A percentile compares a stretch with the other conserved stretches of the same genome.
phyloP scores from a whole-genome alignment of 2,113 vertebrate species.

The Morone saxatilis region DNA sequence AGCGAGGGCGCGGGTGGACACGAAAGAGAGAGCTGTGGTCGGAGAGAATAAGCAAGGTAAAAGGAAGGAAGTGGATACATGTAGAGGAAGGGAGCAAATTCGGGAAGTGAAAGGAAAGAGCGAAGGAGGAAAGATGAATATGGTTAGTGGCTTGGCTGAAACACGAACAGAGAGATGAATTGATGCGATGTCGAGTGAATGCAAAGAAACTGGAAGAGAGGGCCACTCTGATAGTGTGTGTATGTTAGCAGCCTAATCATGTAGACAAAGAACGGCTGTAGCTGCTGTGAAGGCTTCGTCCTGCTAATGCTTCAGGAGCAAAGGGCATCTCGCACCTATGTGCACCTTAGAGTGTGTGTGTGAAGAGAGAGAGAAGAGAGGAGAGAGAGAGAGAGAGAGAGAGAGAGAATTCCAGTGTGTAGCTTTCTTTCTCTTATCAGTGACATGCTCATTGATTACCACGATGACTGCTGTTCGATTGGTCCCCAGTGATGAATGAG shows the following conservation, averaged over 20 bases:
- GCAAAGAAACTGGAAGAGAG: slow-evolving; percentile 39
- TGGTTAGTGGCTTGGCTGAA: slow-evolving; percentile 24
- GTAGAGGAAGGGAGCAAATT: not conserved
- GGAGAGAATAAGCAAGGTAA: not conserved
- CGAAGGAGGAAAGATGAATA: slow-evolving; percentile 34
- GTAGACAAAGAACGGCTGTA: slow-evolving; percentile 58
- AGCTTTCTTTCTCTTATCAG: slow-evolving; percentile 64
- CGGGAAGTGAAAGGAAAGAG: slow-evolving; percentile 7
- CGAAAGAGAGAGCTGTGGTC: not conserved
- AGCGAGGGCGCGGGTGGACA: slow-evolving; percentile 20
- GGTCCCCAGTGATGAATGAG: slow-evolving; percentile 66
- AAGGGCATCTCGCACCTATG: slow-evolving; percentile 39
- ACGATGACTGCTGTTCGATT: slow-evolving; percentile 65
- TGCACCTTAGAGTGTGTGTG: slow-evolving; percentile 5
- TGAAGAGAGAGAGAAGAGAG: not conserved
- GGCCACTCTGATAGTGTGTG: slow-evolving; percentile 4
- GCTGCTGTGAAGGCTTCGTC: slow-evolving; percentile 42
- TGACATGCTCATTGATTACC: slow-evolving; percentile 74
- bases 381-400: not conserved
- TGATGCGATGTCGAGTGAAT: slow-evolving; percentile 33
- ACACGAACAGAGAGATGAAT: slow-evolving; percentile 49
- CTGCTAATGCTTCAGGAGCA: slow-evolving; percentile 29
- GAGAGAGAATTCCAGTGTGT: slow-evolving; percentile 47
- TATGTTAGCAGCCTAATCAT: slow-evolving; percentile 52
- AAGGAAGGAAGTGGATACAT: slow-evolving; percentile 6